These are phyloP conservation scores for Enteromius viviparus DNA, from an alignment of 2,797 vertebrate species.

Conservation along the genomic window DNA sequence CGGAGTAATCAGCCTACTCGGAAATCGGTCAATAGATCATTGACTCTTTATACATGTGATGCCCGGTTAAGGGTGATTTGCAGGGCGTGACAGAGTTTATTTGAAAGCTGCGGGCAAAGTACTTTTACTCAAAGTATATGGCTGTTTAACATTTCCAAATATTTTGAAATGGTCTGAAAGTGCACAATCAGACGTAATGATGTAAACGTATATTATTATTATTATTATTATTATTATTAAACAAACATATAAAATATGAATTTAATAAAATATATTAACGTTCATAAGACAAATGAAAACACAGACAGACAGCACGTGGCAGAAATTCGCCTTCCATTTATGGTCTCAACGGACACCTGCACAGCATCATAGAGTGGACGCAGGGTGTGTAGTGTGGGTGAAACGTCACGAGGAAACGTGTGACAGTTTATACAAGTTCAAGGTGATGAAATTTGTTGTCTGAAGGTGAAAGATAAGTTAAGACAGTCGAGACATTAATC, in stretches of 20 bases:
- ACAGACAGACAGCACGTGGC: not conserved
- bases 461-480: constrained; percentile 29
- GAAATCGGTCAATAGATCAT: not conserved
- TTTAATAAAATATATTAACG: not conserved
- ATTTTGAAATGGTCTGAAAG: not conserved
- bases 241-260: no score
- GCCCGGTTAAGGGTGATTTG: not conserved
- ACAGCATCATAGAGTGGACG: not conserved
- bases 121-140: not conserved
- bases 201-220: no score
- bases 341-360: not conserved
- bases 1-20: not conserved
- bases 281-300: not conserved
- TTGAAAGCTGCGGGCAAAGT: not conserved
- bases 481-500: not conserved
- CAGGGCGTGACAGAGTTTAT: not conserved
- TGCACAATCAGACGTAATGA: not conserved
- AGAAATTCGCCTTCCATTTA: not conserved
- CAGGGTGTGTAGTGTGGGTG: not conserved
- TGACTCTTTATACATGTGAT: not conserved
- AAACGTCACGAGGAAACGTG: not conserved
- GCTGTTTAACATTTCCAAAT: not conserved
- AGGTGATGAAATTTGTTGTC: not conserved
- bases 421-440: not conserved
- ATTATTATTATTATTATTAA: no score